Conservation (phyloP, 2,113 vertebrate genomes). For the Xyliphius kryptos region DNA sequence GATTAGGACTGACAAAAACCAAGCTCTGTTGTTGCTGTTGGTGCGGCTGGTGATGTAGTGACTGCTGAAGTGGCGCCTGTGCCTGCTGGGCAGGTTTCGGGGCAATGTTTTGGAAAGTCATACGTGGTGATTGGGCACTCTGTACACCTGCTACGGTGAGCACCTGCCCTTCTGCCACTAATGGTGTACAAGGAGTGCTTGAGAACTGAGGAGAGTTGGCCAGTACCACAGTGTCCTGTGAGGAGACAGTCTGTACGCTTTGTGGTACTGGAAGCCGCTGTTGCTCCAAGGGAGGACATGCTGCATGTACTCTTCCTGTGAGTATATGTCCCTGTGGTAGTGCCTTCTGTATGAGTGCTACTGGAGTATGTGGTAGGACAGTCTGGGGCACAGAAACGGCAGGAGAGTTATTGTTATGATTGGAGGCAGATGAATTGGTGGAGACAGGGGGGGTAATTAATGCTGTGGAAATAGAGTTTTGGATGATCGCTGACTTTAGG, state of each 20-base stretch:
- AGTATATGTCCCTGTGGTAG: conserved; percentile 88
- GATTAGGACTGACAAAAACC: conserved; percentile 84
- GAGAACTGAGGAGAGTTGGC: conserved; percentile 70
- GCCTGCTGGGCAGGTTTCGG: conserved; percentile 74
- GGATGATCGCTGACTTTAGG: conserved; percentile 74
- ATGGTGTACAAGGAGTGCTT: conserved; percentile 73
- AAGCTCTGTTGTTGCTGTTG: conserved; percentile 81
- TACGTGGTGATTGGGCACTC: conserved; percentile 82
- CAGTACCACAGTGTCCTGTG: conserved; percentile 77
- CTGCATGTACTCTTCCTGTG: conserved; percentile 81
- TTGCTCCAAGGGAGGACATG: conserved; percentile 78
- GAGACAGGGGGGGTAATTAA: conserved; percentile 62
- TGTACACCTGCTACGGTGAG: conserved; percentile 77
- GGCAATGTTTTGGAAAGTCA: conserved; percentile 93
- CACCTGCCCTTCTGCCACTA: conserved; percentile 74
- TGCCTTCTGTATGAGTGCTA: conserved; percentile 90
- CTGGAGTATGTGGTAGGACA: conserved; percentile 78
- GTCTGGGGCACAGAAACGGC: conserved; percentile 69
- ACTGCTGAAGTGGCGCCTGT: conserved; percentile 64
- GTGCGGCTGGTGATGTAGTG: conserved; percentile 55
- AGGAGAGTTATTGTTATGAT: conserved; percentile 70
- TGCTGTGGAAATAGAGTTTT: conserved; percentile 72
- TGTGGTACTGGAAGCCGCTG: conserved; percentile 68
- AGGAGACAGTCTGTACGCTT: conserved; percentile 67
- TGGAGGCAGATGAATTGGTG: conserved; percentile 69